phyloP scores from a whole-genome alignment of 2,797 vertebrate species.

The Notolabrus celidotus region DNA sequence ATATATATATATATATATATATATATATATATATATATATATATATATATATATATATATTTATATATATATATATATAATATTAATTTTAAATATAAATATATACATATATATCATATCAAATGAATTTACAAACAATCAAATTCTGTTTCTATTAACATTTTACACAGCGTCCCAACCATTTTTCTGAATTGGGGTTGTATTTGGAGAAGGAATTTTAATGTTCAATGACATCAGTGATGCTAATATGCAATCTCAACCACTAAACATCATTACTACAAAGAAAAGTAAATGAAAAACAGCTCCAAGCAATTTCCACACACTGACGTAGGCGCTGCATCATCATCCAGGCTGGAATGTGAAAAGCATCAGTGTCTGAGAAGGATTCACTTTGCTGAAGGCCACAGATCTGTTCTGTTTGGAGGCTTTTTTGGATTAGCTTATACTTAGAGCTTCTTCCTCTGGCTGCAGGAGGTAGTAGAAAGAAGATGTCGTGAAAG shows the following conservation, averaged over 20 bases:
- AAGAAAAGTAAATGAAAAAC: neutral
- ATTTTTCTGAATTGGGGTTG: no score
- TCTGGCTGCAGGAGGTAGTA: constrained; percentile 10
- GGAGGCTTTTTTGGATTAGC: constrained; percentile 41
- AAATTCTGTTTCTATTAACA: no score
- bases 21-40: no score
- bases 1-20: no score
- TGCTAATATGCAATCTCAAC: neutral
- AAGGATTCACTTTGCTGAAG: constrained; percentile 8
- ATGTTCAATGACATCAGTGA: neutral
- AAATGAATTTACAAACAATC: no score
- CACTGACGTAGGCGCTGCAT: neutral
- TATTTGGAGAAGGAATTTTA: neutral
- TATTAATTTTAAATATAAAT: no score
- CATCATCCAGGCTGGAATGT: constrained; percentile 5
- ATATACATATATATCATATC: no score
- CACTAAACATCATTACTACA: neutral
- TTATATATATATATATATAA: no score
- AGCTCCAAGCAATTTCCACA: constrained; percentile 9
- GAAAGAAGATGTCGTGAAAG: constrained; percentile 34
- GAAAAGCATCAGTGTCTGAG: constrained; percentile 18
- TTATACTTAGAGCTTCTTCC: constrained; percentile 1
- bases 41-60: no score
- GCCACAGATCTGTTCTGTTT: constrained; percentile 3
- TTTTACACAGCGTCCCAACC: no score